A percentile compares a stretch with the other conserved stretches of the same genome.
Conservation (phyloP, 2,113 vertebrate species). For the Paraplagusia blochii region DNA sequence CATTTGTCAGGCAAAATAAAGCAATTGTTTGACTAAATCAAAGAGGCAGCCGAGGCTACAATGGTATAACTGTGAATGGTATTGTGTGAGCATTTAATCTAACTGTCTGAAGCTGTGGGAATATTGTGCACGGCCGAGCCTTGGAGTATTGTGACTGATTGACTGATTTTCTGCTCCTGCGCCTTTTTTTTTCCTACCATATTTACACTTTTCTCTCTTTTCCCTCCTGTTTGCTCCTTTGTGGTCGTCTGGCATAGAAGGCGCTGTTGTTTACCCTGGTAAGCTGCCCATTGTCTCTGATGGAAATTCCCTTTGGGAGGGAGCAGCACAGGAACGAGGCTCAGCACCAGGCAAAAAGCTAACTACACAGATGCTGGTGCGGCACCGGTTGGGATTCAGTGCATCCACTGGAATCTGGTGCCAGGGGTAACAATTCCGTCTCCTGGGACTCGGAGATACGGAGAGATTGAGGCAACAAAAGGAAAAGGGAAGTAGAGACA, state of each 20-base stretch:
- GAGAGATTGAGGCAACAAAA: constrained; percentile 44
- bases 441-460: constrained; percentile 44
- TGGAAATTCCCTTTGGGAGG: constrained; percentile 71
- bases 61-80: constrained; percentile 61
- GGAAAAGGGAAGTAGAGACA: constrained; percentile 10
- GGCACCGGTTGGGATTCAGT: constrained; percentile 33
- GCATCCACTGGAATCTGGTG: constrained; percentile 57
- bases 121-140: constrained; percentile 50
- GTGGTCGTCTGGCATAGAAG: constrained; percentile 60
- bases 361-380: constrained; percentile 32
- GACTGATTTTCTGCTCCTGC: constrained; percentile 19
- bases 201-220: constrained; percentile 55
- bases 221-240: constrained; percentile 48
- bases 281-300: constrained; percentile 70
- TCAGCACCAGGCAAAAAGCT: constrained; percentile 28
- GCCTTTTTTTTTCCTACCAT: constrained; percentile 44
- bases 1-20: constrained; percentile 58
- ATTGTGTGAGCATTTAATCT: constrained; percentile 68
- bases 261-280: constrained; percentile 74
- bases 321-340: constrained; percentile 41
- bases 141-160: constrained; percentile 29
- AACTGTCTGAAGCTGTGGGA: constrained; percentile 54
- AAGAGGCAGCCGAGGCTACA: constrained; percentile 68
- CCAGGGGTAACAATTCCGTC: constrained; percentile 52
- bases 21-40: constrained; percentile 70